Evolutionary conservation across 2,797 vertebrate species (phyloP), one percentile per base, ranked within the genome.

Genomic region (Buceros bicornis): DNA sequence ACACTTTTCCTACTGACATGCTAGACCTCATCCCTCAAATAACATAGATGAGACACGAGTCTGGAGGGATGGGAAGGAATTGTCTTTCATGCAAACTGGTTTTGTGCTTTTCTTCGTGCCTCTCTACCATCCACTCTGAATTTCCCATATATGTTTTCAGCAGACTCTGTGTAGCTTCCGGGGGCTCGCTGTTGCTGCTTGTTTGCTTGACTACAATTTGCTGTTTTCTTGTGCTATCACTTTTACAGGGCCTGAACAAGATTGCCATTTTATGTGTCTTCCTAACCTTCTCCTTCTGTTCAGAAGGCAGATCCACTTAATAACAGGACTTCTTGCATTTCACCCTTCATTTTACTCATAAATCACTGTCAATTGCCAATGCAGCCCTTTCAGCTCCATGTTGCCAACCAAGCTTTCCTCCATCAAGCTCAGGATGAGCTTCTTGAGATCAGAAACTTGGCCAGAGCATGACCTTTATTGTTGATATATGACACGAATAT

Each of bases 401-500:
- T 13, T 84, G 74, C 43, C 47, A 72, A 35, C 26, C 5, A 31
- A 70, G 5, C 29, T 84, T 81, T 78, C 51, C 31, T 70, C 61
- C 70, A 26, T n/a, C 35, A 72, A 67, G 45, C 48, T 72, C 64
- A 54, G 33, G 62, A 80, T 67, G 64, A 87, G 58, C 20, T 84
- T 40, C 20, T 51, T 48, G 50, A 83, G 42, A 65, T 61, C 29
- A 84, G 51, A 21, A 81, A 51, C 35, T 51, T 50, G 15, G 8
- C 35, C 45, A 84, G 73, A 92, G 77, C 2, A 1, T 64, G 73
- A 42, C 19, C 16, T 74, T 84, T 2, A 1, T 79, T 0, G 0
- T 17, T 50, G 43, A 42, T 24, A 24, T 17, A 29, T n/a, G 22
- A 14, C 29, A 18, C 3, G 25, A 67, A 18, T 67, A 67, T 42